Conservation (phyloP, 2,113 vertebrate genomes). For the Urocolius indicus region DNA sequence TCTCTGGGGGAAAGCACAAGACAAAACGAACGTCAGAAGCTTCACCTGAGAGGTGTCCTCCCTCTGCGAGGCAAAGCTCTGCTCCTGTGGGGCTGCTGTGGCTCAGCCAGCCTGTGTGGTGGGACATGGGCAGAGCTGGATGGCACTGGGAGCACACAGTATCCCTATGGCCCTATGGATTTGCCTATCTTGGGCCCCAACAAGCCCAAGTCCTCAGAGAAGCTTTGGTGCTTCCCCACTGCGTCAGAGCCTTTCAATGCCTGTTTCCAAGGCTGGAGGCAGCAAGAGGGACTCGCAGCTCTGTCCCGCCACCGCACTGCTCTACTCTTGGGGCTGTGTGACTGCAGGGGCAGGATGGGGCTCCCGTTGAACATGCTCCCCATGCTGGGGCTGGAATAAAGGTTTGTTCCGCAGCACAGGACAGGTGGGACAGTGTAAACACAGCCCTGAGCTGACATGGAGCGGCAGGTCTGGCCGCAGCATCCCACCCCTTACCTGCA, state of each 20-base stretch:
- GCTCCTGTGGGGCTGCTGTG: neutral
- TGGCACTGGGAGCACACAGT: neutral
- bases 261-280: neutral
- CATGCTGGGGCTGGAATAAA: accelerated
- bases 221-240: neutral
- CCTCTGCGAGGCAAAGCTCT: neutral
- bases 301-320: neutral
- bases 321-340: neutral
- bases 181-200: neutral
- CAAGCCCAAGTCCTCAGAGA: neutral
- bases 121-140: neutral
- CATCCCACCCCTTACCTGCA: constrained; percentile 71
- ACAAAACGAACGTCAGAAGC: neutral
- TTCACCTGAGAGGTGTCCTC: neutral
- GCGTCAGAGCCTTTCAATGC: accelerated
- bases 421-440: accelerated
- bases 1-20: constrained; percentile 61
- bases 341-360: neutral
- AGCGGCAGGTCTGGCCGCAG: neutral
- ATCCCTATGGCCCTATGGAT: accelerated
- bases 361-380: accelerated
- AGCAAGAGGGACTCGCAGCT: neutral
- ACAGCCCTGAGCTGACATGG: accelerated
- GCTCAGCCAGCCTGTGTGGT: accelerated
- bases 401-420: neutral